Evolutionary conservation across 2,113 vertebrate genomes (phyloP).

Genomic region (Xiphophorus maculatus): DNA sequence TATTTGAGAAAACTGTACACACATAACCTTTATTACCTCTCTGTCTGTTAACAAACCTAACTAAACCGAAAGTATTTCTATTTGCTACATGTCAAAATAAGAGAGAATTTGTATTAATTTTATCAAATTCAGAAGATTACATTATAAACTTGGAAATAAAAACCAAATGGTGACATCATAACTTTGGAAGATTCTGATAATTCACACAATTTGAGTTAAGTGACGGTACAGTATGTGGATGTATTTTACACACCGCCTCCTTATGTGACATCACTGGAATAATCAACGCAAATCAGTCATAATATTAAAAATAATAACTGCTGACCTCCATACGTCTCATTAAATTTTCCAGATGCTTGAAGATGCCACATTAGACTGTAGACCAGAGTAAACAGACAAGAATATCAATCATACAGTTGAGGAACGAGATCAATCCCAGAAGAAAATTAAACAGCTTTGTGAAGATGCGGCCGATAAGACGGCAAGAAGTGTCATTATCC

Average conservation of each 20-base stretch:
- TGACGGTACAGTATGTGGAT: neutral
- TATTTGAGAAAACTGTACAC: neutral
- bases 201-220: neutral
- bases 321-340: neutral
- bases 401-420: neutral
- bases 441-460: neutral
- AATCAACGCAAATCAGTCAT: neutral
- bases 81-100: too few relatives aligned
- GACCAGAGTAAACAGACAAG: neutral
- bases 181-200: neutral
- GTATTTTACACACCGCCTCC: neutral
- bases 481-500: too few relatives aligned
- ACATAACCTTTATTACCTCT: neutral
- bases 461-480: too few relatives aligned
- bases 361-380: neutral
- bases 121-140: too few relatives aligned
- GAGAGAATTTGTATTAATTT: too few relatives aligned
- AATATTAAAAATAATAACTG: neutral
- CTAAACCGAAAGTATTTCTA: neutral
- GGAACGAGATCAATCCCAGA: neutral
- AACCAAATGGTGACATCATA: neutral
- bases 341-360: neutral
- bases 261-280: neutral
- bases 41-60: neutral
- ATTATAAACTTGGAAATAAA: too few relatives aligned